Base-by-base conservation (phyloP, 2,797 vertebrate species). In the Pseudochirops cupreus region DNA sequence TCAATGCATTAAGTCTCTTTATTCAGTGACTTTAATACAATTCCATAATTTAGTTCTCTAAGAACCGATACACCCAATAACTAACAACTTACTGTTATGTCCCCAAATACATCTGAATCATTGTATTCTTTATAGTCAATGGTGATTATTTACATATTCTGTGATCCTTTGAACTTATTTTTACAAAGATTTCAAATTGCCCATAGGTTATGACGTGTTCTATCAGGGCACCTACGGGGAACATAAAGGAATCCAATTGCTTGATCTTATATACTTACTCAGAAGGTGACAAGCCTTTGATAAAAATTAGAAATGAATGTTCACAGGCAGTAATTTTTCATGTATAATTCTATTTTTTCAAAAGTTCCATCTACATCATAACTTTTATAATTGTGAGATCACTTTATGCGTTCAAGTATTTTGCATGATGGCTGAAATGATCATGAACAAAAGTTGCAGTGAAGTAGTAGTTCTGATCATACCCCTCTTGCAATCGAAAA, bases 381-480 rank as follows among this genome's bases (percentile, higher is more conserved):
- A 87, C 94, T 96, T 74, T 5, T 18, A 12, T 31, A 56, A 87
- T 95, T 6, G 56, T 91, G 91, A 94, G 0, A 10, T 53, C 94
- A 31, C 39, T 59, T 93, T 95, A 98, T 82, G 99, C 99, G 12
- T 99, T 99, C 97, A 99, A 99, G 98, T 99, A 99, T 98, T 99
- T 99, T 97, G 99, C 99, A 52, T 99, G 99, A 94, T 99, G 99
- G 96, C 99, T 99, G 99, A 99, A 99, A 98, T 99, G 99, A 97
- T 99, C 99, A 3, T 98, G 98, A 96, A 99, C 99, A 98, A 99
- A 99, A 0, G 99, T 99, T 96, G 99, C 99, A 93, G 99, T 99
- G 98, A 99, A 99, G 98, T 98, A 99, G 98, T 99, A 99, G 98
- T 99, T 99, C 98, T 99, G 99, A 98, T 99, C 99, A 0, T 99